A percentile compares a stretch with the other conserved stretches of the same genome.
These are phyloP conservation scores for Aphodius granarius DNA, from an alignment of 2,888 invertebrate genomes.

Conservation along the genomic window DNA sequence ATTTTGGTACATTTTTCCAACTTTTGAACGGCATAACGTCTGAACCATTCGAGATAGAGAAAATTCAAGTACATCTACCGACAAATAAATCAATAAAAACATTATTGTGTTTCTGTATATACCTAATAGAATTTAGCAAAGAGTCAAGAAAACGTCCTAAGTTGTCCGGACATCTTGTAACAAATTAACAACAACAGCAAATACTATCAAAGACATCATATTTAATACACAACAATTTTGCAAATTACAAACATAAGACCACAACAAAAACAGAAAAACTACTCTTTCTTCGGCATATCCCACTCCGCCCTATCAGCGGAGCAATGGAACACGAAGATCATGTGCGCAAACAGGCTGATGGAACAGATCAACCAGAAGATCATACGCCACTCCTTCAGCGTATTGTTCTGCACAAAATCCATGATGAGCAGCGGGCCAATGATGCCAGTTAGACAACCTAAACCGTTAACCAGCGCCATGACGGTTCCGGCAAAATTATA, in stretches of 20 bases:
- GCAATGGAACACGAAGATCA: constrained; percentile 68
- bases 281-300: constrained; percentile 58
- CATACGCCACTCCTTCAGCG: constrained; percentile 69
- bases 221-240: background rate
- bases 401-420: constrained; percentile 57
- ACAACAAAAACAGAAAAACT: background rate
- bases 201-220: too few relatives aligned
- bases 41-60: too few relatives aligned
- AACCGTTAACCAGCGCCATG: constrained; percentile 65
- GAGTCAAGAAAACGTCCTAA: too few relatives aligned
- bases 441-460: constrained; percentile 64
- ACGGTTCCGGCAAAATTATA: constrained; percentile 67
- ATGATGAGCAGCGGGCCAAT: constrained; percentile 64
- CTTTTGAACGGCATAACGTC: too few relatives aligned
- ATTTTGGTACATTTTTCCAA: too few relatives aligned
- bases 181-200: too few relatives aligned
- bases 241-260: background rate
- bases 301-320: constrained; percentile 72
- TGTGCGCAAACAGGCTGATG: constrained; percentile 66
- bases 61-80: too few relatives aligned
- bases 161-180: too few relatives aligned
- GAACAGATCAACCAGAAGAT: constrained; percentile 79
- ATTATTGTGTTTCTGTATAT: too few relatives aligned
- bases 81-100: too few relatives aligned
- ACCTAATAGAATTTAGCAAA: too few relatives aligned